Conservation (phyloP, 2,888 invertebrate species). For the Drosophila quinaria region DNA sequence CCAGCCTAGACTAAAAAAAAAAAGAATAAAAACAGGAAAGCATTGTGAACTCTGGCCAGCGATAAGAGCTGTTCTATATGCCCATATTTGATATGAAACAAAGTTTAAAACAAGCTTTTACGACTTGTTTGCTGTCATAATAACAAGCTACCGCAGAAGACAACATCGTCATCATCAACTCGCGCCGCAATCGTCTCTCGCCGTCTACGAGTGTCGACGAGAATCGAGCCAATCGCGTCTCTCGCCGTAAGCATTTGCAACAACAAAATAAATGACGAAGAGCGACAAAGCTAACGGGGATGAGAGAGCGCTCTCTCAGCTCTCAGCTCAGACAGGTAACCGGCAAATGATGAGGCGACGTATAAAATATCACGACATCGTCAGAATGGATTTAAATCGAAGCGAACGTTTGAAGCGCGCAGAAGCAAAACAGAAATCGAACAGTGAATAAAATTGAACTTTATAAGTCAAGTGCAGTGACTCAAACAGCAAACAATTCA, state of each 20-base stretch:
- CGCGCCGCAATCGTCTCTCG: conserved; percentile 4
- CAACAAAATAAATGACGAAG: conserved; percentile 33
- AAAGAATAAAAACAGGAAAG: conserved; percentile 40
- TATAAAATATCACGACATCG: conserved; percentile 83
- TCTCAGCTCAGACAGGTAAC: conserved; percentile 42
- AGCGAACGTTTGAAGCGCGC: conserved; percentile 78
- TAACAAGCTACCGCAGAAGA: conserved; percentile 63
- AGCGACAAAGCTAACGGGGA: conserved; percentile 21
- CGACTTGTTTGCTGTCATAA: conserved; percentile 77
- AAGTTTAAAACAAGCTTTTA: conserved; percentile 63
- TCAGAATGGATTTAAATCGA: conserved; percentile 84
- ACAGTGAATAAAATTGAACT: conserved; percentile 11
- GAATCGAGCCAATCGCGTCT: not conserved
- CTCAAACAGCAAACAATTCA: conserved; percentile 21
- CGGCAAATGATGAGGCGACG: conserved; percentile 65
- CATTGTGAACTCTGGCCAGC: conserved; percentile 23
- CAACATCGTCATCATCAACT: conserved; percentile 26
- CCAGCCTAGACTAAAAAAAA: not conserved
- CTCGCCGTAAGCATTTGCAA: conserved; percentile 1
- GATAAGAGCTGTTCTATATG: conserved; percentile 37
- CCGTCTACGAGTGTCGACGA: too few relatives aligned
- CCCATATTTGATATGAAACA: conserved; percentile 32
- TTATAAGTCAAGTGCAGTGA: not conserved
- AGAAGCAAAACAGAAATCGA: conserved; percentile 52
- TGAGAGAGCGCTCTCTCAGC: conserved; percentile 4